A percentile compares a stretch with the other conserved stretches of the same genome.
Evolutionary conservation across 2,888 invertebrate species (phyloP).

Genomic region (Cloeon dipterum): DNA sequence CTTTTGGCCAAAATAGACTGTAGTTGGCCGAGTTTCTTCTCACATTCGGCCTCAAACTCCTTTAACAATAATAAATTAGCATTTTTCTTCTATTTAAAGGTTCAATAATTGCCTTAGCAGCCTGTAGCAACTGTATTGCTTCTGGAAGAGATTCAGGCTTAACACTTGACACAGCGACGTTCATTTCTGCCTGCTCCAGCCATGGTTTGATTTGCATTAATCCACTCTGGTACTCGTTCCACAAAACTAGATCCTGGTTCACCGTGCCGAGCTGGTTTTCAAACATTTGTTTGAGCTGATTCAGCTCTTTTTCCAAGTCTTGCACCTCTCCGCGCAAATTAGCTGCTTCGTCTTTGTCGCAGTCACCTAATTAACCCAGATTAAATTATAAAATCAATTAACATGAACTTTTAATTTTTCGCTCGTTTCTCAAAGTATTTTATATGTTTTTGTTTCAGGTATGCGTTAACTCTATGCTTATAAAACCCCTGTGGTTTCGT

Average conservation of each 20-base stretch:
- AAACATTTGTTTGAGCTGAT: constrained; percentile 48
- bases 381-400: background rate
- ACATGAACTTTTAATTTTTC: background rate
- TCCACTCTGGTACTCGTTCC: constrained; percentile 63
- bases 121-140: constrained; percentile 52
- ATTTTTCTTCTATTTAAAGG: too few relatives aligned
- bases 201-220: constrained; percentile 65
- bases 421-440: background rate
- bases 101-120: constrained; percentile 24
- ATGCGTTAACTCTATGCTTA: background rate
- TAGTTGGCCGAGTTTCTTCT: constrained; percentile 47
- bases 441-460: background rate
- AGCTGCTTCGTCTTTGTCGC: constrained; percentile 44
- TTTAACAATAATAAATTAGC: constrained; percentile 9
- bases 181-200: constrained; percentile 71
- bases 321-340: constrained; percentile 52
- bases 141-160: constrained; percentile 61
- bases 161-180: constrained; percentile 40
- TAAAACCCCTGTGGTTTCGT: background rate
- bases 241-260: constrained; percentile 54
- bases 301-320: constrained; percentile 49
- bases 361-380: constrained; percentile 25
- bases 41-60: constrained; percentile 53
- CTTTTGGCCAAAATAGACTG: constrained; percentile 49
- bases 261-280: constrained; percentile 53